phyloP scores from a whole-genome alignment of 2,113 vertebrate genomes.

The Hiodon alosoides region DNA sequence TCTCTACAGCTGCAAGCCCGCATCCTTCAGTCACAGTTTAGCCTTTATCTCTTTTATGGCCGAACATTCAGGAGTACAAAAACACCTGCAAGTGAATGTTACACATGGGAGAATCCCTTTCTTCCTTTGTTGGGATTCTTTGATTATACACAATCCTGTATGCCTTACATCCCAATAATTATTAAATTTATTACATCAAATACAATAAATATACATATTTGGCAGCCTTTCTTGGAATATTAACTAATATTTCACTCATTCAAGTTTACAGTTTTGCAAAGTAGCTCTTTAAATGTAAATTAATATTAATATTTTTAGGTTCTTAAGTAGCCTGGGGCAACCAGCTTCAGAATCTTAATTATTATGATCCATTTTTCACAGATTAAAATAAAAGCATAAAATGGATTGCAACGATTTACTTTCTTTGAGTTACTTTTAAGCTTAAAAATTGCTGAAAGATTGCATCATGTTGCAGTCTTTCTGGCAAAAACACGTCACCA shows the following conservation, averaged over 20 bases:
- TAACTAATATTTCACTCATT: too few relatives aligned
- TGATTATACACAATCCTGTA: too few relatives aligned
- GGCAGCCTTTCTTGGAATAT: too few relatives aligned
- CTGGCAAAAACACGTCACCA: conserved; percentile 1
- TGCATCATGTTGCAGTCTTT: conserved; percentile 23
- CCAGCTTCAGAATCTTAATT: conserved; percentile 1
- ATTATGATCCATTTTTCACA: background rate
- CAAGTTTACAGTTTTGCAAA: too few relatives aligned
- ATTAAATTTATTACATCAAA: too few relatives aligned
- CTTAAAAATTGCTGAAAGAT: conserved; percentile 23
- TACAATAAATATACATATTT: too few relatives aligned
- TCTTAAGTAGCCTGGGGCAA: background rate
- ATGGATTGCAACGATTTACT: conserved; percentile 5
- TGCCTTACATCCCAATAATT: too few relatives aligned
- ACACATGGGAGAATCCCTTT: background rate
- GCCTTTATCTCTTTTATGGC: background rate
- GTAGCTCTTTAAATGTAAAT: too few relatives aligned
- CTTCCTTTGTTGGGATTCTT: too few relatives aligned
- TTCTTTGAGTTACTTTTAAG: conserved; percentile 16
- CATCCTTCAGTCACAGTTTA: background rate
- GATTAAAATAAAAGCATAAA: conserved; percentile 15
- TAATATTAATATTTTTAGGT: background rate
- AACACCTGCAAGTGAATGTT: background rate
- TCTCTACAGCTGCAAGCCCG: background rate
- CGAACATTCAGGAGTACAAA: background rate